Evolutionary conservation across 2,113 vertebrate genomes (phyloP), one percentile per base, ranked within the genome.

Genomic region (Telmatochromis brichardi): DNA sequence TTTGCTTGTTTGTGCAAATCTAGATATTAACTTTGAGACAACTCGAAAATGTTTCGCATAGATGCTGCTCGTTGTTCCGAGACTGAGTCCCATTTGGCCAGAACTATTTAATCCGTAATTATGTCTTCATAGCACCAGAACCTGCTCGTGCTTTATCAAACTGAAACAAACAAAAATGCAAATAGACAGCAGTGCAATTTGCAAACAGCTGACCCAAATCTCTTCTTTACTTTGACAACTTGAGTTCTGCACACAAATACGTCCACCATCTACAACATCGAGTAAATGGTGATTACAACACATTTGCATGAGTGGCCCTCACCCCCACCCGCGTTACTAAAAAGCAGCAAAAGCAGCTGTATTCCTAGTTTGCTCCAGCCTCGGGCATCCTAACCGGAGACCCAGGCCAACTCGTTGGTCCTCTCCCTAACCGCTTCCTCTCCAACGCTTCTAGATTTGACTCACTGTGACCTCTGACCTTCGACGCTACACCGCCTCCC

Each of bases 381-480:
- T 94, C 90, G 53, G 92, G 95, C 94, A 85, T 85, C 87, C 88
- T 93, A 92, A 95, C 93, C 88, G 86, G 84, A 93, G 94, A 96
- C 93, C 90, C 91, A 63, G 92, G 94, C 93, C 95, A 92, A 91
- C 92, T 92, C 85, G 21, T 90, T 87, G 93, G 92, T 94, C 88
- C 68, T 93, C 92, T 95, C 95, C 95, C 95, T 94, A 93, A 93
- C 90, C 90, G 81, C 91, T 92, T 93, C 87, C 93, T 95, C 93
- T 93, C 90, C 86, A 93, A 40, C 31, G 93, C 95, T 95, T 90
- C 93, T 90, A 90, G 94, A 89, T 95, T 94, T 95, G 91, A 95
- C 95, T 96, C 96, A 95, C 94, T 90, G 11, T 97, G 95, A 96
- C 96, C 96, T 88, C 89, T 94, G 93, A 96, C 95, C 95, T 80